Base-by-base conservation (phyloP, 2,888 invertebrate species). In the Sarcophaga carnaria region DNA sequence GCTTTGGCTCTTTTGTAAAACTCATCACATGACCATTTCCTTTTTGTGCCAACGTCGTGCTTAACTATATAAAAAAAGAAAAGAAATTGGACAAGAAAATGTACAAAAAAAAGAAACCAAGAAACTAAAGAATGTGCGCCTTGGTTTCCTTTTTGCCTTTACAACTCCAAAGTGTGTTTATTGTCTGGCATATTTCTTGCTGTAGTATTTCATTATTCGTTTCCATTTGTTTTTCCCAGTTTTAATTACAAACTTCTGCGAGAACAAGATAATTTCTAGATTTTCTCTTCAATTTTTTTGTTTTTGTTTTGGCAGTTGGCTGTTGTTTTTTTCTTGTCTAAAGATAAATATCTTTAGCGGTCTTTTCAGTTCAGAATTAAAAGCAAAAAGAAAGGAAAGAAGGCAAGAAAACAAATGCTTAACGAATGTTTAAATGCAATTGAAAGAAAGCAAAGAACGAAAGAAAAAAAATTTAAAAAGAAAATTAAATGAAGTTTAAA, bases 131-230 rank as follows among this genome's bases (percentile, higher is more conserved):
- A 54, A 54, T 54, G 54, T 54, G 54, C 12, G 17, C 60, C 70
- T 64, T 64, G 70, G 60, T 76, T 76, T 63, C 59, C 8, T 37
- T 37, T 66, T 17, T 20, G 70, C 37, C 14, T 59, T 59, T 54
- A 17, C 8, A 69, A 54, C 17, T 45, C 25, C 45, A 64, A 76
- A 76, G 70, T 70, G 75, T 70, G 76, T 76, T 76, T 76, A 76
- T 76, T 81, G 54, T 54, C 54, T 54, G 54, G 54, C 54, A 54
- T 54, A 54, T 54, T 54, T 17, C 54, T 54, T 54, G 12, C 14
- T 54, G 54, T 14, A 14, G 54, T 54, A 54, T 54, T 54, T 54
- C 54, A 54, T 54, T 54, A 14, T 17, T 14, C 17, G 12, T 54
- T 54, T 14, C 14, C 54, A 14, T 54, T 54, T 54, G 54, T 54